These are phyloP conservation scores for Pseudomugil gertrudae DNA, from an alignment of 2,797 vertebrate species.

Conservation along the genomic window DNA sequence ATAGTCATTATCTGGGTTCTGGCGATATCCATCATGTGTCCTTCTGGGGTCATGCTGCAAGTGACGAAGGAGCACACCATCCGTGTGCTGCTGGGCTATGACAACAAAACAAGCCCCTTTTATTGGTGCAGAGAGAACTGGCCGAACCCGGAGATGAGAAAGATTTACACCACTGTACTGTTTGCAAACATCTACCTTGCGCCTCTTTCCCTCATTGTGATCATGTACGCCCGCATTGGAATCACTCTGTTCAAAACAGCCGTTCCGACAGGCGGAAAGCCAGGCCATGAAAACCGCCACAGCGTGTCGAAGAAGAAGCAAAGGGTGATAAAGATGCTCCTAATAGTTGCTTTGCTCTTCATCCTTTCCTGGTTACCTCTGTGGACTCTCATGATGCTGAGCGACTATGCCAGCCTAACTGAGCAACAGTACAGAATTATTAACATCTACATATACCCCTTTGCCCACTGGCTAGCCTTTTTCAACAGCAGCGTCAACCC, in stretches of 20 bases:
- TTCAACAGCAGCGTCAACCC: conserved; percentile 96
- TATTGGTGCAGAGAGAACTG: conserved; percentile 93
- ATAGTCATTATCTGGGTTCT: conserved; percentile 89
- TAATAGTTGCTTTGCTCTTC: conserved; percentile 89
- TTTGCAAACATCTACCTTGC: conserved; percentile 92
- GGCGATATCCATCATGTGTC: conserved; percentile 90
- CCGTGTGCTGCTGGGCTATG: conserved; percentile 79
- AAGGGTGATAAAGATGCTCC: conserved; percentile 90
- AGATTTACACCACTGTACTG: conserved; percentile 90
- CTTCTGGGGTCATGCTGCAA: conserved; percentile 90
- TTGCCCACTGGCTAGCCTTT: conserved; percentile 96
- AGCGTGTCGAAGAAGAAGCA: conserved; percentile 86
- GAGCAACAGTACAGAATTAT: conserved; percentile 84
- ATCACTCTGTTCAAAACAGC: conserved; percentile 84
- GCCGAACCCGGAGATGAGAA: conserved; percentile 90
- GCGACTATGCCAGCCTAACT: conserved; percentile 87
- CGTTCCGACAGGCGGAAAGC: conserved; percentile 66
- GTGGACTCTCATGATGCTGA: conserved; percentile 95
- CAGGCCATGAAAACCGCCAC: conserved; percentile 78
- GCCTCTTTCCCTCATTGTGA: conserved; percentile 87
- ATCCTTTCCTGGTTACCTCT: conserved; percentile 93
- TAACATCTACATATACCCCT: conserved; percentile 92
- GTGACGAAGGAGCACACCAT: conserved; percentile 87
- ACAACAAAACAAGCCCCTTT: conserved; percentile 84
- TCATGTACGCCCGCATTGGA: conserved; percentile 90